A percentile compares a stretch with the other conserved stretches of the same genome.
Evolutionary conservation across 2,113 vertebrate genomes (phyloP).

Genomic region (Engystomops pustulosus): DNA sequence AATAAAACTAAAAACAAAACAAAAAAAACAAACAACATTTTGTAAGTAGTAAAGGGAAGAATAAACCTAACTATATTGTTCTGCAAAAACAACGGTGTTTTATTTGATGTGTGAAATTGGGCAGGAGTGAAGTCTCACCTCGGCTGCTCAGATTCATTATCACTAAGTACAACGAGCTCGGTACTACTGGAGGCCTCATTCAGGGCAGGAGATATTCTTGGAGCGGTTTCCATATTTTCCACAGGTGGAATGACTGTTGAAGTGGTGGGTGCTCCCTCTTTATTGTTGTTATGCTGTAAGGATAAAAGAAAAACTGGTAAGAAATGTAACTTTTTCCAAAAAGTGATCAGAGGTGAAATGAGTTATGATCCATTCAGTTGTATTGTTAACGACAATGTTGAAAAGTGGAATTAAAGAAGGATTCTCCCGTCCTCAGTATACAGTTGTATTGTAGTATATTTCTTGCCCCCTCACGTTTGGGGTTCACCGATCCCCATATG

Average conservation of each 20-base stretch:
- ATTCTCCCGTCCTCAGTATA: too few relatives aligned
- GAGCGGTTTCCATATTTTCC: neutral
- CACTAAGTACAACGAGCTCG: neutral
- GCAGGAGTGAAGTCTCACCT: neutral
- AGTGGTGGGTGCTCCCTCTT: neutral
- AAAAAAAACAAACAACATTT: too few relatives aligned
- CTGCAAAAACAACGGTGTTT: neutral
- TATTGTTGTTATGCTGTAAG: neutral
- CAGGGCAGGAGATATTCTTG: neutral
- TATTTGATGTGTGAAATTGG: neutral
- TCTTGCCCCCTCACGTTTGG: too few relatives aligned
- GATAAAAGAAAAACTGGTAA: neutral
- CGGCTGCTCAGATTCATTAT: conserved; percentile 24
- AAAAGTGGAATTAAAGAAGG: too few relatives aligned
- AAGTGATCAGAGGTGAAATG: too few relatives aligned
- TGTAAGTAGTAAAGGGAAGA: too few relatives aligned
- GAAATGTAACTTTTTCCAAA: too few relatives aligned
- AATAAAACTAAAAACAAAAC: too few relatives aligned
- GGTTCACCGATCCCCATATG: too few relatives aligned
- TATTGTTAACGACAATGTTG: too few relatives aligned
- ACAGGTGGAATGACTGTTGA: neutral
- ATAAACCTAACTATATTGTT: neutral
- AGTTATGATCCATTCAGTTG: too few relatives aligned
- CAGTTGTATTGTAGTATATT: too few relatives aligned
- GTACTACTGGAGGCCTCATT: neutral